A percentile compares a stretch with the other conserved stretches of the same genome.
Conservation (phyloP, 2,113 vertebrate species). For the Myiagra hebetior region DNA sequence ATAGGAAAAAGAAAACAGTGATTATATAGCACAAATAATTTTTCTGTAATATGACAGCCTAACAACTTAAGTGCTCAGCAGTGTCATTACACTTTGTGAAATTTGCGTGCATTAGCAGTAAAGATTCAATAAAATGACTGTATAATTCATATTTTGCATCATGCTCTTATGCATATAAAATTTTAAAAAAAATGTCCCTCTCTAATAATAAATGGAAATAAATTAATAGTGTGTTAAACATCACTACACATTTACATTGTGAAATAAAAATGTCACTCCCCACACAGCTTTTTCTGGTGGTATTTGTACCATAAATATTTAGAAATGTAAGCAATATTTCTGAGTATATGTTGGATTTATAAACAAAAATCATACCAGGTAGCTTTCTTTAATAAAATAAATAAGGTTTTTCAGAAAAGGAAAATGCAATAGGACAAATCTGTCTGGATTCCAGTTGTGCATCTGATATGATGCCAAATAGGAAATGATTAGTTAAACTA, state of each 20-base stretch:
- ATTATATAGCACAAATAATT: slow-evolving; percentile 75
- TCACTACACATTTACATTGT: background rate
- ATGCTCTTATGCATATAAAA: slow-evolving; percentile 45
- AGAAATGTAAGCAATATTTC: background rate
- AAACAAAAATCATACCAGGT: background rate
- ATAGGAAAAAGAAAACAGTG: slow-evolving; percentile 63
- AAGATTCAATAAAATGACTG: slow-evolving; percentile 71
- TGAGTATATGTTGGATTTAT: background rate
- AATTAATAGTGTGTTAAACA: slow-evolving; percentile 19
- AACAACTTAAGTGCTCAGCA: slow-evolving; percentile 77
- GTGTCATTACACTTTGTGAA: slow-evolving; percentile 74
- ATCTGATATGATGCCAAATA: background rate
- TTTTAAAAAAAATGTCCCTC: background rate
- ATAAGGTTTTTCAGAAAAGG: background rate
- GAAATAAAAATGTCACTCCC: background rate
- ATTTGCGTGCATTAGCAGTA: slow-evolving; percentile 72
- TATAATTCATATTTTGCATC: slow-evolving; percentile 71
- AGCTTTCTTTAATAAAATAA: background rate
- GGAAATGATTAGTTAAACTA: slow-evolving; percentile 9
- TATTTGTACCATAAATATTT: background rate
- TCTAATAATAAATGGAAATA: slow-evolving; percentile 50
- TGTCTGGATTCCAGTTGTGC: background rate
- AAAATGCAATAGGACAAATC: background rate
- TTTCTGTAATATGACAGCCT: slow-evolving; percentile 76
- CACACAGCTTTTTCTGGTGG: background rate